These are phyloP conservation scores for Remorina albescens DNA, from an alignment of 2,797 vertebrate species.

Conservation along the genomic window DNA sequence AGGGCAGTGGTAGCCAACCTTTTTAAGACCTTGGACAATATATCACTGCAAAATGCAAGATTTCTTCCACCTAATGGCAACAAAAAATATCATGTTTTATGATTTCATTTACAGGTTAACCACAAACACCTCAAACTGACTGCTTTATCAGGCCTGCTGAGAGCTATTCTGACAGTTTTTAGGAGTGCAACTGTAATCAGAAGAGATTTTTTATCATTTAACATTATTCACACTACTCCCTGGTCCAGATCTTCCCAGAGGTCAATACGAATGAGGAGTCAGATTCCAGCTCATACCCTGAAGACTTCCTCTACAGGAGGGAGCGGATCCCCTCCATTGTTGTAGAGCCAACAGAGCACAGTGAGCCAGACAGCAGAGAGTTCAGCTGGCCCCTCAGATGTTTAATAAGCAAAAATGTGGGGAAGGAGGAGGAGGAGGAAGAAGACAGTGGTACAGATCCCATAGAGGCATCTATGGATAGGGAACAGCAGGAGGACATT, in stretches of 20 bases:
- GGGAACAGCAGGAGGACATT: slow-evolving; percentile 42
- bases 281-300: slow-evolving; percentile 35
- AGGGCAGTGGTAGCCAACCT: too few relatives aligned
- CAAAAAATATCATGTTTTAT: too few relatives aligned
- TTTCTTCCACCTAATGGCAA: too few relatives aligned
- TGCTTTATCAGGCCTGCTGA: too few relatives aligned
- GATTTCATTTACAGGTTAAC: too few relatives aligned
- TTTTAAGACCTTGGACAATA: too few relatives aligned
- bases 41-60: too few relatives aligned
- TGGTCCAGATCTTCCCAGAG: slow-evolving; percentile 77
- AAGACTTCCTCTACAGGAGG: slow-evolving; percentile 58
- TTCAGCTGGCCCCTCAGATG: slow-evolving; percentile 49
- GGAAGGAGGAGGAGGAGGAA: slow-evolving; percentile 36
- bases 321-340: slow-evolving; percentile 84
- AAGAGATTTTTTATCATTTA: too few relatives aligned
- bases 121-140: too few relatives aligned
- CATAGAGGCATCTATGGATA: slow-evolving; percentile 24
- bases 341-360: slow-evolving; percentile 81
- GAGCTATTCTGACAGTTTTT: too few relatives aligned
- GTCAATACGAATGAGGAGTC: slow-evolving; percentile 47
- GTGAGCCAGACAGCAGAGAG: slow-evolving; percentile 61
- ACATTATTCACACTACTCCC: not conserved
- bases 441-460: slow-evolving; percentile 29
- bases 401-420: not conserved
- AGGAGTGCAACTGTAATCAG: too few relatives aligned